phyloP scores from a whole-genome alignment of 2,888 invertebrate species.

The Neoascia interrupta region DNA sequence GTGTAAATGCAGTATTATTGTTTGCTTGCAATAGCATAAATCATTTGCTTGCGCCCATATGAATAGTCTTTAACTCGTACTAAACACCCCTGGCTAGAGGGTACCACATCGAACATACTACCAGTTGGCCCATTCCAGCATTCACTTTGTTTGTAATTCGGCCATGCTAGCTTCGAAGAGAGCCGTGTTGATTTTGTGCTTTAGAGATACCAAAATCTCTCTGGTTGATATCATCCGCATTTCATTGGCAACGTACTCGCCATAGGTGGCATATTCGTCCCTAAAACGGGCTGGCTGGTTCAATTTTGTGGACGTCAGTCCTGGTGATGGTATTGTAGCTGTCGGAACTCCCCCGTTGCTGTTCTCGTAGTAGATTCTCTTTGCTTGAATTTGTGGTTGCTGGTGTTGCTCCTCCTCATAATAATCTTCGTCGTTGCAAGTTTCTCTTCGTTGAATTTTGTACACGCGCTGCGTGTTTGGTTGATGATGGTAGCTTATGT shows the following conservation, averaged over 20 bases:
- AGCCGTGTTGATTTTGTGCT: slow-evolving; percentile 83
- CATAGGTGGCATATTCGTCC: slow-evolving; percentile 82
- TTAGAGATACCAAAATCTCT: slow-evolving; percentile 81
- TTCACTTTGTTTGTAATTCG: slow-evolving; percentile 79
- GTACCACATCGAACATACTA: no score
- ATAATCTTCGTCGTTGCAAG: slow-evolving; percentile 73
- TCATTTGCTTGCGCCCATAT: no score
- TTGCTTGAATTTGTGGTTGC: slow-evolving; percentile 71
- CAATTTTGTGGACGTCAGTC: slow-evolving; percentile 38
- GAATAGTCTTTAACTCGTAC: no score
- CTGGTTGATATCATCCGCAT: slow-evolving; percentile 82
- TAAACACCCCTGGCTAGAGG: no score
- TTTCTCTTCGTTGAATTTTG: slow-evolving; percentile 77
- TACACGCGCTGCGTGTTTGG: slow-evolving; percentile 74
- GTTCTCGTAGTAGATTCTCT: slow-evolving; percentile 75
- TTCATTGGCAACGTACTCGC: slow-evolving; percentile 83
- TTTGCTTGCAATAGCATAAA: no score
- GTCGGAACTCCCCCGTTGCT: slow-evolving; percentile 70
- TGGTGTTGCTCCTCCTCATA: slow-evolving; percentile 74
- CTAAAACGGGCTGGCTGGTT: slow-evolving; percentile 72
- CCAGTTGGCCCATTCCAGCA: no score
- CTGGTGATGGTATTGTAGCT: slow-evolving; percentile 57
- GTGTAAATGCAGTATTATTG: no score
- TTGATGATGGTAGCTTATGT: slow-evolving; percentile 73
- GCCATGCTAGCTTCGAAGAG: slow-evolving; percentile 84